phyloP scores from a whole-genome alignment of 2,797 vertebrate species.

The Melopsittacus undulatus region DNA sequence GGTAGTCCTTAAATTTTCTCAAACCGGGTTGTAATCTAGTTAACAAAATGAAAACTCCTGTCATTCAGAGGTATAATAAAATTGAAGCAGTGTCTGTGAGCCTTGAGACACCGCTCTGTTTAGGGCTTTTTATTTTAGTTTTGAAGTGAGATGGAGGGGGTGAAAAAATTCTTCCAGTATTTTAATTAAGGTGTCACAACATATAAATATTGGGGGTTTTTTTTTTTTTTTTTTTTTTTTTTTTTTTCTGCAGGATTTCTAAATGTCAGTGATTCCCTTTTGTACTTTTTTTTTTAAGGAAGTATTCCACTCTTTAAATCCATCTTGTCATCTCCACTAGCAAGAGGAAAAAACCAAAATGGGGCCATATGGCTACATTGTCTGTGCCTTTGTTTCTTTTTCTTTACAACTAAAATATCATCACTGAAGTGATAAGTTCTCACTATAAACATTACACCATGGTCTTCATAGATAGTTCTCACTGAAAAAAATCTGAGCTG shows the following conservation, averaged over 20 bases:
- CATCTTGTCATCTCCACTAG: slow-evolving; percentile 14
- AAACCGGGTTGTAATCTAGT: not conserved
- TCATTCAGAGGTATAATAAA: not conserved
- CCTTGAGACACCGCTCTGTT: not conserved
- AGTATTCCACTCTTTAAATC: slow-evolving; percentile 45
- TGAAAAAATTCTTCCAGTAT: not conserved
- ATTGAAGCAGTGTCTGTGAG: not conserved
- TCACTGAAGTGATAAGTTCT: not conserved
- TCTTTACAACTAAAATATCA: not conserved
- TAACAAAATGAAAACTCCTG: not conserved
- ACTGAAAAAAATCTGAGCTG: not conserved
- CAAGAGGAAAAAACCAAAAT: not conserved
- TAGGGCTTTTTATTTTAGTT: not conserved
- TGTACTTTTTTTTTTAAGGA: not conserved
- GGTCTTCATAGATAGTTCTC: not conserved
- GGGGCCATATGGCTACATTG: not conserved
- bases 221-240: too few species aligned
- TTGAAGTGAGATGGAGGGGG: not conserved
- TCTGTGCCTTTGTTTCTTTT: slow-evolving; percentile 20
- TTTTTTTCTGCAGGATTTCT: not conserved
- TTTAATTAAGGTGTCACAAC: slow-evolving; percentile 19
- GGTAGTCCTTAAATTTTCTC: not conserved
- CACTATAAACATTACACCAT: not conserved
- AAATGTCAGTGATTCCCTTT: slow-evolving; percentile 33
- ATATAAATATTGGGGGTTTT: slow-evolving; percentile 33